Percentiles rank a stretch among this genome's conserved stretches.
Evolutionary conservation across 1,140 invertebrate species (phyloP).

Genomic region (Macrotrachela quadricornifera): DNA sequence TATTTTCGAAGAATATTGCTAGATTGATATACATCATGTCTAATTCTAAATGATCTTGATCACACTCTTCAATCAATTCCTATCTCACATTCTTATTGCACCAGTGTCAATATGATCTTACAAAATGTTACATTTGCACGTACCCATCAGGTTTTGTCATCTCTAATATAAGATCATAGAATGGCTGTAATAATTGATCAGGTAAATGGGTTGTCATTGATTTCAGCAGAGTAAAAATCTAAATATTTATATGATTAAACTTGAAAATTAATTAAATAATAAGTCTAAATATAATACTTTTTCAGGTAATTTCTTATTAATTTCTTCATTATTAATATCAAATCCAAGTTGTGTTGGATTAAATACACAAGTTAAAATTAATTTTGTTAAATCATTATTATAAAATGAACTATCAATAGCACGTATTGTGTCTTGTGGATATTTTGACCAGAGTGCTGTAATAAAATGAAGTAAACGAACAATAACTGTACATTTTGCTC

Average conservation of each 20-base stretch:
- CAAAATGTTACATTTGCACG: too few relatives aligned
- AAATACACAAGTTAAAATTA: conserved; percentile 30
- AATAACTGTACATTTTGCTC: conserved; percentile 28
- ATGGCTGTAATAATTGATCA: conserved; percentile 10
- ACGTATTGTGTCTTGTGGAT: conserved; percentile 15
- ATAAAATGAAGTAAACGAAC: conserved; percentile 33
- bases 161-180: too few relatives aligned
- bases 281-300: conserved; percentile 8
- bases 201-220: conserved; percentile 30
- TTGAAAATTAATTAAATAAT: too few relatives aligned
- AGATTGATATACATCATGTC: too few relatives aligned
- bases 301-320: conserved; percentile 29
- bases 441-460: conserved; percentile 17
- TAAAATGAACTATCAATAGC: conserved; percentile 17
- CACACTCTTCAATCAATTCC: too few relatives aligned
- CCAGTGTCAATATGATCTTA: too few relatives aligned
- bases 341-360: conserved; percentile 34
- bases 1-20: too few relatives aligned
- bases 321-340: conserved; percentile 33
- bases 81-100: too few relatives aligned
- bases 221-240: conserved; percentile 18
- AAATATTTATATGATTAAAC: too few relatives aligned
- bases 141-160: too few relatives aligned
- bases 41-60: too few relatives aligned
- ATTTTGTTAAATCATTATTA: conserved; percentile 22